A percentile compares a stretch with the other conserved stretches of the same genome.
Conservation (phyloP, 53 echinoderm and acorn worm genomes). For the Patiria pectinifera region DNA sequence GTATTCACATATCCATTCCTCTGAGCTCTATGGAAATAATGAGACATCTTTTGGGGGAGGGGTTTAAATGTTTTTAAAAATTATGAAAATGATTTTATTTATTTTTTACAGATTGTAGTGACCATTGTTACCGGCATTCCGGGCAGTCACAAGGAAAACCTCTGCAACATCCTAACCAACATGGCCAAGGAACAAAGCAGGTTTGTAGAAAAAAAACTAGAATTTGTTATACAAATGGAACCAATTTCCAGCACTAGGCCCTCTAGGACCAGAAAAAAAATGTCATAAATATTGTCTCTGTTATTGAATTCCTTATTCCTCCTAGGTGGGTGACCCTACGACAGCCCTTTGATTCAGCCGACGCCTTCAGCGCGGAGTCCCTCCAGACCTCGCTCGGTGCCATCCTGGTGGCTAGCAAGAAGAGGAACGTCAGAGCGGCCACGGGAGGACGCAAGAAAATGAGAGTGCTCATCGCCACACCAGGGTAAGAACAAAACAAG, state of each 20-base stretch:
- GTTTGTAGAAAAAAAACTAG: slow-evolving; percentile 35
- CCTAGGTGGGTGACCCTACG: slow-evolving; percentile 91
- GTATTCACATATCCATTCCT: neutral
- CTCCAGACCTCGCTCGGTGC: slow-evolving; percentile 78
- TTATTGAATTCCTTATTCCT: neutral
- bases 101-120: slow-evolving; percentile 75
- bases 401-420: slow-evolving; percentile 80
- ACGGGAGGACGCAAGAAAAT: slow-evolving; percentile 91
- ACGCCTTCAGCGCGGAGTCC: slow-evolving; percentile 71
- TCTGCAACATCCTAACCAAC: slow-evolving; percentile 90
- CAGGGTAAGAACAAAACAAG: no score
- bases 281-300: no score
- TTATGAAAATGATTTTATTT: neutral
- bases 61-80: neutral
- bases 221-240: no score
- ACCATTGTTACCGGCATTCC: slow-evolving; percentile 88
- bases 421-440: slow-evolving; percentile 84
- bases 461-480: slow-evolving; percentile 79
- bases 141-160: slow-evolving; percentile 92
- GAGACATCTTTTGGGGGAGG: neutral
- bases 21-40: neutral
- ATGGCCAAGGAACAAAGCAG: slow-evolving; percentile 98
- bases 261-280: no score
- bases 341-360: slow-evolving; percentile 76
- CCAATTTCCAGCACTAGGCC: no score